These are phyloP conservation scores for Hedya salicella DNA, from an alignment of 2,888 invertebrate species.

Conservation along the genomic window DNA sequence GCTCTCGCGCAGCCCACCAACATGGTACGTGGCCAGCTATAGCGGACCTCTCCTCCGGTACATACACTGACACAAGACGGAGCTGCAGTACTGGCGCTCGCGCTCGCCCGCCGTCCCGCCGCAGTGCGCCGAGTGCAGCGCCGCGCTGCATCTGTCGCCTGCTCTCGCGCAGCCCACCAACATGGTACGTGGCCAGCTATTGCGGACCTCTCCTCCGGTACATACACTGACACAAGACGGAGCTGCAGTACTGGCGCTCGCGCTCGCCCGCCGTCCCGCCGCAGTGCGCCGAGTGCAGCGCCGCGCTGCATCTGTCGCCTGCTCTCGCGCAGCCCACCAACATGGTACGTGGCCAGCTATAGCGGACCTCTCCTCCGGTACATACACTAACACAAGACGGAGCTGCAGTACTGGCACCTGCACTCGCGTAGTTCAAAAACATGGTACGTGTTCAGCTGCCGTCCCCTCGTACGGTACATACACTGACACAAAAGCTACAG, in stretches of 20 bases:
- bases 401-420: constrained; percentile 95
- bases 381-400: constrained; percentile 97
- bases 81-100: constrained; percentile 95
- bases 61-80: constrained; percentile 97
- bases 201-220: too few species aligned
- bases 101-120: constrained; percentile 91
- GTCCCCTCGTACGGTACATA: too few species aligned
- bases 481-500: too few species aligned
- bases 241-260: constrained; percentile 95
- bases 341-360: background rate
- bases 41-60: background rate
- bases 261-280: constrained; percentile 91
- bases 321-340: constrained; percentile 64
- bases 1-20: constrained; percentile 64
- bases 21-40: background rate
- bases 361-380: background rate
- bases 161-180: constrained; percentile 64
- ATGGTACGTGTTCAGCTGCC: too few species aligned
- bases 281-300: constrained; percentile 90
- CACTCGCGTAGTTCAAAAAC: too few species aligned
- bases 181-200: background rate
- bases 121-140: constrained; percentile 90
- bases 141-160: constrained; percentile 68
- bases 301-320: constrained; percentile 68
- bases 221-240: constrained; percentile 97